Evolutionary conservation across 92 coral and sea anemone species (phyloP), one percentile per base, ranked within the genome.

Genomic region (Porites cylindrica): DNA sequence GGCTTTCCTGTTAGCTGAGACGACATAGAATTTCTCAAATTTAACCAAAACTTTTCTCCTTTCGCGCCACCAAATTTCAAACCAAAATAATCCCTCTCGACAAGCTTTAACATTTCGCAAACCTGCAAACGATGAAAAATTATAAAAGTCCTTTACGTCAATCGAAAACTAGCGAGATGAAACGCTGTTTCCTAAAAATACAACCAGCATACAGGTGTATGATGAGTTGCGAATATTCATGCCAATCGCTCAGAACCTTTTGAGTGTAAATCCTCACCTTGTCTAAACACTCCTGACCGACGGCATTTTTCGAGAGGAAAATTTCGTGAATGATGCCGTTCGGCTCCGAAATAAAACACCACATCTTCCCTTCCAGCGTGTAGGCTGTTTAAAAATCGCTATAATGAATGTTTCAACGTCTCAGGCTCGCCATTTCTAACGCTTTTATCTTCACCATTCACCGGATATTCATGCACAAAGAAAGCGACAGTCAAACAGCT

Each of bases 231-330:
- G 86, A 82, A 82, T 82, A 82, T 82, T 71, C 85, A 82, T 82
- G 18, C 17, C 20, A 70, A 1, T 24, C 72, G 80, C 19, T 62
- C 51, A 62, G 81, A 82, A 10, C 59, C 51, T 69, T 56, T 29
- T 32, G 77, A 85, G 80, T 75, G 87, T 19, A 83, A 83, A 73
- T 83, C 90, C 82, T 69, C 90, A 93, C 99, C 95, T 97, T 95
- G 91, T 97, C 98, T 79, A 97, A 97, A 85, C 99, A 97, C 82
- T 97, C 99, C 84, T 97, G 98, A 75, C 99, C 99, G 77, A 92
- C 92, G 1, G 99, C 96, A 81, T 94, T 92, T 77, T 96, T 90
- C 32, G 98, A 89, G 51, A 97, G 89, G 86, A 93, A 89, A 74
- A 97, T 90, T 77, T 97, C 99, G 84, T 97, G 99, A 75, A 97